Evolutionary conservation across 2,113 vertebrate species (phyloP), one percentile per base, ranked within the genome.

Genomic region (Macquaria australasica): DNA sequence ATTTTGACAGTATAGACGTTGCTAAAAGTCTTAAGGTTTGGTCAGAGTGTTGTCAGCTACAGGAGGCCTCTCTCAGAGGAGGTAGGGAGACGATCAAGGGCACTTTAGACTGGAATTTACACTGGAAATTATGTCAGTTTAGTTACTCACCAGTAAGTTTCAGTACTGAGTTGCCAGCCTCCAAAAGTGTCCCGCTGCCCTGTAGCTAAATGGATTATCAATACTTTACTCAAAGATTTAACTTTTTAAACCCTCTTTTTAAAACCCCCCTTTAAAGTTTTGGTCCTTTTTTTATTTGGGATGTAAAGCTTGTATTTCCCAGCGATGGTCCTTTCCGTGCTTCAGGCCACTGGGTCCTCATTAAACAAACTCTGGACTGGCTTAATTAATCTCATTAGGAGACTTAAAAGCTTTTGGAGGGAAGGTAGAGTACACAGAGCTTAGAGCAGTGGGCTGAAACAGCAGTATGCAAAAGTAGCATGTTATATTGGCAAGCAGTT

Each of bases 371-470:
- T 89, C 83, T 87, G 79, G 83, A 82, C 77, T 70, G 48, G 7
- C 80, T 91, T 94, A 93, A 94, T 94, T 92, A 88, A 94, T 95
- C 92, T 93, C 83, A 90, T 93, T 91, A 95, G 82, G 41, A 89
- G 84, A 88, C 87, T 91, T 91, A 71, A 86, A 92, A 85, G 91
- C 84, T 91, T 93, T 88, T 63, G 73, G 72, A 85, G 31, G 31
- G 76, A 88, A 69, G 79, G 70, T 85, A 64, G 78, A 89, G 75
- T 58, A 74, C 81, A 73, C 60, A 86, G 69, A 62, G 82, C 81
- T 74, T 5, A 51, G 73, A 88, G 84, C 69, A 48, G 48, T 39
- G n/a, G 71, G 55, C 53, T 67, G 43, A 79, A 83, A 81, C 63
- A 16, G 34, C 62, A 21, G 41, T 21, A 66, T 79, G 73, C 53